Conservation (phyloP, 1,140 invertebrate species). For the Pseudomyrmex cubaensis region DNA sequence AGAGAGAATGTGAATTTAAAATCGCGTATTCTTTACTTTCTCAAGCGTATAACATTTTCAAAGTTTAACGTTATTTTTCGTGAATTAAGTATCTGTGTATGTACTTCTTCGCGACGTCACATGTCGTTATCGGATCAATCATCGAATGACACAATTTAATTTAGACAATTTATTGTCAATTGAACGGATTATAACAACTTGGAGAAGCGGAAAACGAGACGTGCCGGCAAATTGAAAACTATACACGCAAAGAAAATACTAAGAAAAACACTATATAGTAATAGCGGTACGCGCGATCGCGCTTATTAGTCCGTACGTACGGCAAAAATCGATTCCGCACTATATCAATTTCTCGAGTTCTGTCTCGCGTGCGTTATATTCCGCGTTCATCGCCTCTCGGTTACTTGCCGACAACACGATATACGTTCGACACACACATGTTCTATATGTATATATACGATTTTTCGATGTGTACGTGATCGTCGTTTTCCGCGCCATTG, state of each 20-base stretch:
- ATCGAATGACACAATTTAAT: not conserved
- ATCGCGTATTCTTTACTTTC: too few species aligned
- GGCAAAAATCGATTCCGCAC: slow-evolving; percentile 41
- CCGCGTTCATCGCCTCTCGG: slow-evolving; percentile 31
- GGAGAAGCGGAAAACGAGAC: not conserved
- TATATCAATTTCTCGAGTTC: slow-evolving; percentile 30
- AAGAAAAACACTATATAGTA: slow-evolving; percentile 39
- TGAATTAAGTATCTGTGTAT: too few species aligned
- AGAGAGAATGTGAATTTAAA: too few species aligned
- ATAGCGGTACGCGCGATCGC: slow-evolving; percentile 46
- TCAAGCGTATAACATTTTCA: too few species aligned
- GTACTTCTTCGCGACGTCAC: too few species aligned
- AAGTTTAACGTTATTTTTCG: too few species aligned
- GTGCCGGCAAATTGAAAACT: slow-evolving; percentile 10
- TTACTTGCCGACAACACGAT: slow-evolving; percentile 31
- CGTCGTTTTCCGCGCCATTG: slow-evolving; percentile 53
- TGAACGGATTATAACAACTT: not conserved
- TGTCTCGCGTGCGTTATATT: slow-evolving; percentile 44
- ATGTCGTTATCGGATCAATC: not conserved
- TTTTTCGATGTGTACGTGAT: slow-evolving; percentile 59
- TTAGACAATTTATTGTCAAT: not conserved
- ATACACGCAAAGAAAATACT: slow-evolving; percentile 43
- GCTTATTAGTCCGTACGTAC: slow-evolving; percentile 49
- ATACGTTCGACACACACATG: slow-evolving; percentile 43
- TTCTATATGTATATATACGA: slow-evolving; percentile 48